These are phyloP conservation scores for Oscheius onirici DNA, from an alignment of 2,888 invertebrate genomes.

Conservation along the genomic window DNA sequence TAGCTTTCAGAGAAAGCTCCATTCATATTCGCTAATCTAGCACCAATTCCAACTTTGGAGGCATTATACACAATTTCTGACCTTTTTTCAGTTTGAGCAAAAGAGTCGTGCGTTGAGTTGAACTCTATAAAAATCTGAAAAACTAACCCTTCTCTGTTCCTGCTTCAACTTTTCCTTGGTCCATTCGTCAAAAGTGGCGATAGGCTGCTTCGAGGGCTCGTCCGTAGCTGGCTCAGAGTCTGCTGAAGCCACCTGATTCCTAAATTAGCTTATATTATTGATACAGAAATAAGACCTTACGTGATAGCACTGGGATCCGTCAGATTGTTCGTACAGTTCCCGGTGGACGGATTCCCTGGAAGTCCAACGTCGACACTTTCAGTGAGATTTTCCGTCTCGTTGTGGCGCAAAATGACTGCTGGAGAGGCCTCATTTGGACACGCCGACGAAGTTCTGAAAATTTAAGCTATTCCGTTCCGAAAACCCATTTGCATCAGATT, in stretches of 20 bases:
- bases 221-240: conserved; percentile 18
- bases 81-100: too few relatives aligned
- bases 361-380: too few relatives aligned
- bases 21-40: too few relatives aligned
- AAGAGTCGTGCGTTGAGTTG: too few relatives aligned
- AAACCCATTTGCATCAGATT: too few relatives aligned
- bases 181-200: conserved; percentile 64
- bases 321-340: conserved; percentile 34
- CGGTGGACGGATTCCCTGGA: conserved; percentile 7
- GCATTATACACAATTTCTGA: too few relatives aligned
- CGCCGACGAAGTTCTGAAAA: background rate
- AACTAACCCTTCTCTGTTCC: conserved; percentile 32
- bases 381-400: conserved; percentile 1
- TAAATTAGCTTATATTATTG: background rate
- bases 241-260: background rate
- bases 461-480: too few relatives aligned
- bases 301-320: conserved; percentile 26
- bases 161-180: conserved; percentile 59
- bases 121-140: too few relatives aligned
- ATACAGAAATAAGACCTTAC: conserved; percentile 14
- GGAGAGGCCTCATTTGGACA: conserved; percentile 3
- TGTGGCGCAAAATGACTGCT: background rate
- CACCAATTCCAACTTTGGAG: too few relatives aligned
- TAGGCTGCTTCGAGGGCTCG: conserved; percentile 46
- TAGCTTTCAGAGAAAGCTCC: too few relatives aligned